phyloP scores from a whole-genome alignment of 2,797 vertebrate species.

The Sebastiscus tertius region DNA sequence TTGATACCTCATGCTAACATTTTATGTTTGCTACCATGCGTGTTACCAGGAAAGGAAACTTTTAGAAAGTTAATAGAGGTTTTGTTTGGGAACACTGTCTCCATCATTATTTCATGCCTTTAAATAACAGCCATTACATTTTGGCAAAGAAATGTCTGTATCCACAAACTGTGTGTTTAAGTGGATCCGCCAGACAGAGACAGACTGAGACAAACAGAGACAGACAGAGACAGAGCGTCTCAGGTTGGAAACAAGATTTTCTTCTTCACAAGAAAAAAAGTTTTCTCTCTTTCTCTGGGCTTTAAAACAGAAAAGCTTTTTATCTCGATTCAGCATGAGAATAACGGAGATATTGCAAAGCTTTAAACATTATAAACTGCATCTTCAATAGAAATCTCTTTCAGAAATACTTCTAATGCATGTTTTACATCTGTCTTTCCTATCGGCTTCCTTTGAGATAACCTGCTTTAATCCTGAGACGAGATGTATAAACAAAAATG shows the following conservation, averaged over 20 bases:
- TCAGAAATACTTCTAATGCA: background rate
- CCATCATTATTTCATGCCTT: slow-evolving; percentile 5
- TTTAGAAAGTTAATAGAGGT: background rate
- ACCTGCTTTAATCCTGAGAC: background rate
- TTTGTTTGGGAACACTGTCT: slow-evolving; percentile 4
- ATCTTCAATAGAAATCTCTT: background rate
- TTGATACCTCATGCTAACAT: background rate
- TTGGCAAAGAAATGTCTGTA: background rate
- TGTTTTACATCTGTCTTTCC: slow-evolving; percentile 1
- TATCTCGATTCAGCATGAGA: background rate
- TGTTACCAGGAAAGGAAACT: background rate
- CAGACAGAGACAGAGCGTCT: background rate
- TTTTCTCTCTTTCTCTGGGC: background rate
- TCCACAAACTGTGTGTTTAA: background rate
- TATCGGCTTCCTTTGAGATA: background rate
- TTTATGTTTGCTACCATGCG: background rate
- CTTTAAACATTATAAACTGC: background rate
- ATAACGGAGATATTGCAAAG: background rate
- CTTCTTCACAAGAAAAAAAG: background rate
- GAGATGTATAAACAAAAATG: slow-evolving; percentile 4
- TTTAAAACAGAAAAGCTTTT: background rate
- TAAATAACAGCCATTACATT: slow-evolving; percentile 12
- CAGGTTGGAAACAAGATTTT: background rate
- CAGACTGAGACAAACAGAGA: background rate
- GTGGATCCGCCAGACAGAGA: background rate